Evolutionary conservation across 2,888 invertebrate species (phyloP).

Genomic region (Lasioglossum zephyrum): DNA sequence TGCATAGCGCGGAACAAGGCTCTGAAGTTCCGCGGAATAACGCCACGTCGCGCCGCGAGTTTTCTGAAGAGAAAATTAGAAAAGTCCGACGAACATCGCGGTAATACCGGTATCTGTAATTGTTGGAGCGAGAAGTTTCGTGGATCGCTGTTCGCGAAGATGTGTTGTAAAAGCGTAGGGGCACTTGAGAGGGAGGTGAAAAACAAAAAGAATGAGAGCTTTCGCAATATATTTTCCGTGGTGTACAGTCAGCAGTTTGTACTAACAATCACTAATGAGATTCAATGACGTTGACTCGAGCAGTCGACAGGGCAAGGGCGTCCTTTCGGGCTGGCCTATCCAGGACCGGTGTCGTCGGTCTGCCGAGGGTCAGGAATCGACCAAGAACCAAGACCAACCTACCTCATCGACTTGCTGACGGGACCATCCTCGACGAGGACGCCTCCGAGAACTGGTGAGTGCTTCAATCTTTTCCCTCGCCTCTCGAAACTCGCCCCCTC

Average conservation of each 20-base stretch:
- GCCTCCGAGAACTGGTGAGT: constrained; percentile 83
- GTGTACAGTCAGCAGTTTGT: constrained; percentile 51
- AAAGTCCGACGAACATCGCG: not conserved
- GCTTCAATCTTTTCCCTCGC: constrained; percentile 13
- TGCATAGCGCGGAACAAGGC: not conserved
- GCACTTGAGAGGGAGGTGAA: not conserved
- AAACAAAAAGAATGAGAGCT: not conserved
- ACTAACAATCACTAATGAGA: constrained; percentile 76
- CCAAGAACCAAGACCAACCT: constrained; percentile 86
- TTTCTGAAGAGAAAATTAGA: constrained; percentile 6
- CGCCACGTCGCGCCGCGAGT: not conserved
- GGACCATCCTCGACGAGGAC: constrained; percentile 87
- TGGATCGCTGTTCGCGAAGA: not conserved
- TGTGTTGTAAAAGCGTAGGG: not conserved
- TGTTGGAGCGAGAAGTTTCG: not conserved
- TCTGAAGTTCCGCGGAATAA: constrained; percentile 9
- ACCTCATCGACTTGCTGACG: constrained; percentile 88
- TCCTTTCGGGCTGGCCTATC: constrained; percentile 86
- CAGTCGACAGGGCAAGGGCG: constrained; percentile 87
- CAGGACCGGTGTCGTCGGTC: constrained; percentile 82
- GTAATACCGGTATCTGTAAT: not conserved
- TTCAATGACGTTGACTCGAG: constrained; percentile 79
- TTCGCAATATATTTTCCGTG: constrained; percentile 47
- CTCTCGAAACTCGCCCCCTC: not conserved
- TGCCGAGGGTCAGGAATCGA: constrained; percentile 80